Evolutionary conservation across 2,888 invertebrate species (phyloP).

Genomic region (Ophion costatus): DNA sequence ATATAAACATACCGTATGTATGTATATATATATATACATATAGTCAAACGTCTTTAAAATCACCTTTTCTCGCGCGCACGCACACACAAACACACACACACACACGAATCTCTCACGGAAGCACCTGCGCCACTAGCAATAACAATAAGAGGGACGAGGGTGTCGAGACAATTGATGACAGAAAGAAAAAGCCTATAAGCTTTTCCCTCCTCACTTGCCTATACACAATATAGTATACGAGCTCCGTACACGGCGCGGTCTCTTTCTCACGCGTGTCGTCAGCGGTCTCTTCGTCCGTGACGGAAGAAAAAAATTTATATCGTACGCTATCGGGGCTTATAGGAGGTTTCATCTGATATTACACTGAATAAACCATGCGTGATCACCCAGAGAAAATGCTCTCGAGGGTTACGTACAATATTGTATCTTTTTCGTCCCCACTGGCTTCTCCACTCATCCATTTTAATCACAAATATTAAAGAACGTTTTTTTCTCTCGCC

Average conservation of each 20-base stretch:
- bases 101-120: slow-evolving; percentile 67
- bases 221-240: background rate
- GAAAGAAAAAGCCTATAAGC: slow-evolving; percentile 67
- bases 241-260: background rate
- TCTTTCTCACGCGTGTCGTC: slow-evolving; percentile 56
- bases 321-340: slow-evolving; percentile 67
- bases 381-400: slow-evolving; percentile 55
- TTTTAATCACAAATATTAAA: slow-evolving; percentile 39
- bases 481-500: background rate
- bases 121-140: slow-evolving; percentile 73
- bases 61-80: background rate
- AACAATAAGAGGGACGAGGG: slow-evolving; percentile 69
- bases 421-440: slow-evolving; percentile 33
- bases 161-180: slow-evolving; percentile 72
- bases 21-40: too few species aligned
- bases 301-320: slow-evolving; percentile 60
- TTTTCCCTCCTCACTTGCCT: slow-evolving; percentile 53
- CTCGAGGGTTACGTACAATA: slow-evolving; percentile 48
- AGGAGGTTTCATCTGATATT: slow-evolving; percentile 54
- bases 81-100: background rate
- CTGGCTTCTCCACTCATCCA: slow-evolving; percentile 17
- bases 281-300: slow-evolving; percentile 63
- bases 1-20: too few species aligned
- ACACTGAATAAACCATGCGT: slow-evolving; percentile 65
- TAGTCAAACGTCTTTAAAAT: background rate